phyloP scores from a whole-genome alignment of 2,797 vertebrate genomes.

The Enteromius anoplus region DNA sequence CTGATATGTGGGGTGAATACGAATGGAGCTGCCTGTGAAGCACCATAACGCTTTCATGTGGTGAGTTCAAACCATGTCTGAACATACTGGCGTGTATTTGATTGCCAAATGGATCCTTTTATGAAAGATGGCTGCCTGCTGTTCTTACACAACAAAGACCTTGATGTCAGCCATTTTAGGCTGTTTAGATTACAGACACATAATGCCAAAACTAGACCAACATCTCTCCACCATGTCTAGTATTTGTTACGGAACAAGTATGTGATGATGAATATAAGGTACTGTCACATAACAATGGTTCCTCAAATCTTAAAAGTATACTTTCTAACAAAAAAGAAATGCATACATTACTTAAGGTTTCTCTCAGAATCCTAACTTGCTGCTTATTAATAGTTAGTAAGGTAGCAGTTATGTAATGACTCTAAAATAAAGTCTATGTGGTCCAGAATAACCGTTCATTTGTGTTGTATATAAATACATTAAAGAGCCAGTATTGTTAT shows the following conservation, averaged over 20 bases:
- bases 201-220: neutral
- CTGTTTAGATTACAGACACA: neutral
- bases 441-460: neutral
- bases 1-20: constrained; percentile 34
- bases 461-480: neutral
- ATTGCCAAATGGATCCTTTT: constrained; percentile 27
- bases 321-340: neutral
- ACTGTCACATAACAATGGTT: neutral
- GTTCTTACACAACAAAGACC: constrained; percentile 2
- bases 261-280: neutral
- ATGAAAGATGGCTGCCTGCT: constrained; percentile 2
- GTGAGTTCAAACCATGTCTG: constrained; percentile 17
- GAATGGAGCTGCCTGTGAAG: constrained; percentile 49
- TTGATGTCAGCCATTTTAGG: constrained; percentile 1
- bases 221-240: constrained; percentile 3
- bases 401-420: neutral
- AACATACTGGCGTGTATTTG: constrained; percentile 26
- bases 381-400: neutral
- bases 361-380: neutral
- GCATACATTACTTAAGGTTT: neutral
- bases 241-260: neutral
- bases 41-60: constrained; percentile 6
- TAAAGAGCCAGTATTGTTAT: neutral
- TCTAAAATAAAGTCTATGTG: neutral
- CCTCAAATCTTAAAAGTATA: neutral